Base-by-base conservation (phyloP, 2,888 invertebrate species). In the Dynastes tityus region DNA sequence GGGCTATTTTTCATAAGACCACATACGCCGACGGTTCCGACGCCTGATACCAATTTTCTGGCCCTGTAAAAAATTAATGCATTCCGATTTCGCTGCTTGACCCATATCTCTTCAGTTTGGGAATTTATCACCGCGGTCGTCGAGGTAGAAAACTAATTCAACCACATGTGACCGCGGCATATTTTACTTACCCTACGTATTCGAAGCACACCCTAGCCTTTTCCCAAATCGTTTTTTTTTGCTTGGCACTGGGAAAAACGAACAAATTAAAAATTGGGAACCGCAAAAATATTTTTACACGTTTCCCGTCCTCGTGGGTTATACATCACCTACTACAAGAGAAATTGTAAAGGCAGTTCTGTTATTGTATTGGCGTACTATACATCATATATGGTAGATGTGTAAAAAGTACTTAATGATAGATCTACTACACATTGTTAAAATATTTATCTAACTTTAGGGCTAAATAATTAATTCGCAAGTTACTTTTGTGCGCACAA, bases 91-190 rank as follows among this genome's bases (percentile, higher is more conserved):
- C 83, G 83, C 77, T 67, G 77, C 77, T 77, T 77, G 77, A 77
- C 77, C 77, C 77, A 68, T 77, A 70, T 76, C 78, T 70, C 76
- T 76, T 55, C 51, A 32, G 53, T 32, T 58, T 40, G 58, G 22
- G 45, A 78, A 85, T 85, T 84, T 84, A 84, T 83, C 76, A 81
- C 78, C 80, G 82, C 80, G 83, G 82, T 81, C 83, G 84, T 81
- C 84, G 84, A 83, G 82, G 84, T 83, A 83, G 84, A 85, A 85
- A 83, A 83, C 80, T 83, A 85, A 85, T 85, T 83, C 83, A 83
- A 83, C 82, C 85, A 84, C 84, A 85, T 85, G 85, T 81, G 85
- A 82, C 84, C 85, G 78, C 83, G 77, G 76, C 76, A 71, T 76
- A 74, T 75, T 79, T 79, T 79, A 76, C 78, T 73, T 68, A 51